Percentiles rank a stretch among this genome's conserved stretches.
phyloP scores from a whole-genome alignment of 2,888 invertebrate genomes.

The Vesta saturnalis region DNA sequence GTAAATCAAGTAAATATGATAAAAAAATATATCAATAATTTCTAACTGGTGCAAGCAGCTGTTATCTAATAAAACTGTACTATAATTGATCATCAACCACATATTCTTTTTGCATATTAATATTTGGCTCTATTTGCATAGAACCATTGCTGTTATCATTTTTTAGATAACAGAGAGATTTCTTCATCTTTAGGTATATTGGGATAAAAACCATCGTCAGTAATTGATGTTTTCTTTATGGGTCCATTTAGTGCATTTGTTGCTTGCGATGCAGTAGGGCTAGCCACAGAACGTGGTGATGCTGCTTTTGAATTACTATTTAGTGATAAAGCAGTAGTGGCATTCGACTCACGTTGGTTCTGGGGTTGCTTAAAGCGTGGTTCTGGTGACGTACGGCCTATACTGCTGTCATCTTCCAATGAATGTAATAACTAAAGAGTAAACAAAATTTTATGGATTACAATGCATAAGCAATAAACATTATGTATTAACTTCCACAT shows the following conservation, averaged over 20 bases:
- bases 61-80: constrained; percentile 24
- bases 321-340: constrained; percentile 24
- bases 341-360: constrained; percentile 21
- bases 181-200: constrained; percentile 52
- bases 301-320: constrained; percentile 53
- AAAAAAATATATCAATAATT: not conserved
- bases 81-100: not conserved
- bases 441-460: constrained; percentile 17
- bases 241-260: constrained; percentile 53
- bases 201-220: constrained; percentile 18
- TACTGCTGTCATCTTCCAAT: constrained; percentile 76
- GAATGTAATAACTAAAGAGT: constrained; percentile 74
- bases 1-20: not conserved
- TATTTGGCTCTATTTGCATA: constrained; percentile 25
- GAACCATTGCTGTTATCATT: constrained; percentile 54
- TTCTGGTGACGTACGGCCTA: constrained; percentile 55
- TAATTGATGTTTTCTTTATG: constrained; percentile 46
- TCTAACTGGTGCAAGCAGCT: not conserved
- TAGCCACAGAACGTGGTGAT: constrained; percentile 51
- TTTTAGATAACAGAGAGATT: constrained; percentile 55
- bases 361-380: constrained; percentile 16
- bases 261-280: constrained; percentile 53
- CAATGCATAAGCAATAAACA: too few relatives aligned
- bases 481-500: too few relatives aligned
- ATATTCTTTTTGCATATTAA: constrained; percentile 14